Evolutionary conservation across 2,797 vertebrate species (phyloP), one percentile per base, ranked within the genome.

Genomic region (Simalia tracyae): DNA sequence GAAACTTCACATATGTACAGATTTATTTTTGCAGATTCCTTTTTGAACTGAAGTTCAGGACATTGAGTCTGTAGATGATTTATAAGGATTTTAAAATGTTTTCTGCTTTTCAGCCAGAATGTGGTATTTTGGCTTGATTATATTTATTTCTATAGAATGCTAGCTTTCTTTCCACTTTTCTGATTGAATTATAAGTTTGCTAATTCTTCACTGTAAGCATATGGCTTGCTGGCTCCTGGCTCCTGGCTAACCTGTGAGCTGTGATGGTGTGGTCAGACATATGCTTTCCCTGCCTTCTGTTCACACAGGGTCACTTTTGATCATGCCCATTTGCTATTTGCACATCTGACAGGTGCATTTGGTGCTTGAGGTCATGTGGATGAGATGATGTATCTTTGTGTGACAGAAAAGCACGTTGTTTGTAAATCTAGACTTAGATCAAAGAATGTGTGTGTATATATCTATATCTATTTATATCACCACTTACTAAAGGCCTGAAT

Each of bases 291-390:
- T 76, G 54, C 26, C 56, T 86, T 72, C 61, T 89, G 56, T 76
- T 54, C 63, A 89, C 68, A n/a, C 2, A 10, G 84, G 87, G 91
- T 89, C 89, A 84, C 50, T 86, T 89, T 92, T 92, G 72, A 92
- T 92, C 88, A 92, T 61, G 56, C 31, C 63, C n/a, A 22, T 86
- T 91, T 89, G 54, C 59, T 93, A 93, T 91, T 93, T 93, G 87
- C 90, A 93, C 64, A 86, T 63, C 76, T 93, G 84, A 86, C 50
- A 64, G 64, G 26, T 91, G 12, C 24, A 81, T 46, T 89, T 84
- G 86, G n/a, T 89, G 87, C 46, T 89, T 91, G 90, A 89, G 87
- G 90, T 76, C 81, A 87, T 92, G 56, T 89, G 84, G 56, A 89
- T 86, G 81, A 72, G 88, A 72, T 86, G 88, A 90, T 76, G 72